Evolutionary conservation across 2,888 invertebrate species (phyloP).

Genomic region (Cartodere bifasciata): DNA sequence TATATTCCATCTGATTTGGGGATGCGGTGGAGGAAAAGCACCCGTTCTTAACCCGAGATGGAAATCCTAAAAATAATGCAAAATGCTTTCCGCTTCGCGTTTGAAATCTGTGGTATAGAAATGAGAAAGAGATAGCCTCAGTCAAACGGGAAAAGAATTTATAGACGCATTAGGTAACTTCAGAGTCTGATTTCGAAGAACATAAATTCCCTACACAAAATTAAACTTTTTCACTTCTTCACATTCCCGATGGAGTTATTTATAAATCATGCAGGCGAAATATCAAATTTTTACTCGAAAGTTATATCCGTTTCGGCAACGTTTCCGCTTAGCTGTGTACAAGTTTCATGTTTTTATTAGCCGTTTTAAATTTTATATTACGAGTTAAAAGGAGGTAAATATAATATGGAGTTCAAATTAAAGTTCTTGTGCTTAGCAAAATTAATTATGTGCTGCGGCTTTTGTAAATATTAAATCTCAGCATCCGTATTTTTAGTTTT

Average conservation of each 20-base stretch:
- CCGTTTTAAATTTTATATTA: too few species aligned
- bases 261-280: constrained; percentile 23
- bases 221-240: constrained; percentile 28
- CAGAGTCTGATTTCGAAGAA: constrained; percentile 25
- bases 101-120: constrained; percentile 15
- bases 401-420: too few species aligned
- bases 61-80: constrained; percentile 25
- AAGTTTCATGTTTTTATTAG: too few species aligned
- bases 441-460: too few species aligned
- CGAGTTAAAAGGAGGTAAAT: too few species aligned
- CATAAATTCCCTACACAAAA: constrained; percentile 26
- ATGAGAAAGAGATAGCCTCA: constrained; percentile 17
- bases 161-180: constrained; percentile 26
- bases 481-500: too few species aligned
- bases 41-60: constrained; percentile 20
- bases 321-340: too few species aligned
- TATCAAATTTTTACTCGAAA: constrained; percentile 10
- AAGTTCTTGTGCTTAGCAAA: too few species aligned
- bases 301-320: background rate
- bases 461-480: too few species aligned
- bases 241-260: constrained; percentile 19
- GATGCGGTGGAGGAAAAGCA: constrained; percentile 18
- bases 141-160: constrained; percentile 23
- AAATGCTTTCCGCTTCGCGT: constrained; percentile 16
- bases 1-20: constrained; percentile 25